A percentile compares a stretch with the other conserved stretches of the same genome.
These are phyloP conservation scores for Dendrolimus kikuchii DNA, from an alignment of 1,140 invertebrate genomes.

Conservation along the genomic window DNA sequence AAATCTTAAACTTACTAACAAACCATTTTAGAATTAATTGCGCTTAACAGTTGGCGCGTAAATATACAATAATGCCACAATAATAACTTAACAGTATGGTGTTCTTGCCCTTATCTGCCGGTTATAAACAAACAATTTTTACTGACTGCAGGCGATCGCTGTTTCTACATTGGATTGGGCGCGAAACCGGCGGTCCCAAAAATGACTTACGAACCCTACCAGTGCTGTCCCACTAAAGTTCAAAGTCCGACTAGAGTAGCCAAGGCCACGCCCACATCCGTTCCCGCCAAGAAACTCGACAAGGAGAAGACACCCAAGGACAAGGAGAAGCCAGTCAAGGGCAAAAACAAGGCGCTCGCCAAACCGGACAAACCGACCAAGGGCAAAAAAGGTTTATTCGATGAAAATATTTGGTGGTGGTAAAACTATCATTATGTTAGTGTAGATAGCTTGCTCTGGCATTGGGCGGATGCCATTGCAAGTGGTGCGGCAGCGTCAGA, in stretches of 20 bases:
- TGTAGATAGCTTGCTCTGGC: constrained; percentile 42
- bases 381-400: constrained; percentile 86
- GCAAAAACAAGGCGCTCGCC: constrained; percentile 66
- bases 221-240: constrained; percentile 90
- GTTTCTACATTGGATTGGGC: constrained; percentile 95
- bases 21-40: constrained; percentile 58
- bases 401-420: constrained; percentile 81
- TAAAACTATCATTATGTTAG: constrained; percentile 58
- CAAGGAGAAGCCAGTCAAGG: constrained; percentile 49
- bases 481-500: constrained; percentile 54
- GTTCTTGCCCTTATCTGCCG: constrained; percentile 47
- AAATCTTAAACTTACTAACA: constrained; percentile 65
- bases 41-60: constrained; percentile 45
- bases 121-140: constrained; percentile 67
- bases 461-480: constrained; percentile 28
- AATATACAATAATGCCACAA: constrained; percentile 49
- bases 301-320: constrained; percentile 44
- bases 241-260: constrained; percentile 80
- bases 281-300: constrained; percentile 56
- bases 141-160: constrained; percentile 89
- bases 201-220: constrained; percentile 88
- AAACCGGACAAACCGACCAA: constrained; percentile 73
- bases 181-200: constrained; percentile 85
- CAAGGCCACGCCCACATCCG: constrained; percentile 75
- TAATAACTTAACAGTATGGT: constrained; percentile 60